Base-by-base conservation (phyloP, 2,113 vertebrate species). In the Labrus mixtus region DNA sequence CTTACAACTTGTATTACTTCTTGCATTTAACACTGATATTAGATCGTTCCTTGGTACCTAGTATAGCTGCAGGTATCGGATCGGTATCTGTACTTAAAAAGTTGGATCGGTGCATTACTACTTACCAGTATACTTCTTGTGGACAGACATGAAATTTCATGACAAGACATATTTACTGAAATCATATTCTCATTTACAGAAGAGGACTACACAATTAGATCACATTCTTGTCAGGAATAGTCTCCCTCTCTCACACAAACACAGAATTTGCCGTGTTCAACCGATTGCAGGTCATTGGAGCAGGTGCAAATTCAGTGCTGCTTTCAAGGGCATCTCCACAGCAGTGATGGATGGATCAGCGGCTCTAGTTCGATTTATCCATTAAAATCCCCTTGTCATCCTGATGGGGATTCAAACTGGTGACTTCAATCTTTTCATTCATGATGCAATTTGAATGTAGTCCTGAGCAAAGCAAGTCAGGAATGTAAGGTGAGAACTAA, bases 311-410 rank as follows among this genome's bases (percentile, higher is more conserved):
- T 79, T 85, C 65, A 64, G 69, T 22, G 73, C 65, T 45, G 73
- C 16, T 46, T 88, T 88, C 87, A 89, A 92, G 88, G 90, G 68
- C 88, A 88, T 86, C 79, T 62, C 64, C 58, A 50, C 76, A 67
- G 78, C 65, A 9, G 53, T 69, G 88, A 89, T 81, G 76, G 79
- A 87, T 78, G 84, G 73, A 74, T 63, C 76, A 76, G 51, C 57
- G 73, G 53, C 37, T 81, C 67, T 23, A 19, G 48, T 73, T 83
- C 70, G 81, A 19, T 89, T 81, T 57, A 89, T 80, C 53, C 68
- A 70, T 82, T 64, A 33, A 78, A 73, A 80, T 63, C 69, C 51
- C 36, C 17, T 71, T 36, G 60, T 50, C 68, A 62, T 76, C 60
- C 25, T 15, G 45, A 20, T 51, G 48, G 17, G 29, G 22, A 25